Conservation (phyloP, 2,797 vertebrate species). For the Trematomus bernacchii region DNA sequence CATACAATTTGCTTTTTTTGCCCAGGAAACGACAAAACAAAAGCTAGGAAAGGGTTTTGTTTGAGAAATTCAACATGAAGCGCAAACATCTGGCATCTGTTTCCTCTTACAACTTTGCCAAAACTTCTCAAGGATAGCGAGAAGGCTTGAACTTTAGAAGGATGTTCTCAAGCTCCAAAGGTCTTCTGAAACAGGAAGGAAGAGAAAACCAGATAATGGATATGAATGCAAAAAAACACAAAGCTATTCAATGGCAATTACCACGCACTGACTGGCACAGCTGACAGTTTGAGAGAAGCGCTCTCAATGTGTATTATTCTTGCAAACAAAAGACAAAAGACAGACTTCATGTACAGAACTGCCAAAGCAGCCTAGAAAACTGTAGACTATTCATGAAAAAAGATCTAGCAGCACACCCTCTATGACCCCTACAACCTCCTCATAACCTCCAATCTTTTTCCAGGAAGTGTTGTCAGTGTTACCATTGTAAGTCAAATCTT, state of each 20-base stretch:
- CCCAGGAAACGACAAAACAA: conserved; percentile 43
- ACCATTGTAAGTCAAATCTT: conserved; percentile 3
- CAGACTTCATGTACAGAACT: conserved; percentile 48
- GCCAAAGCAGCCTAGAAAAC: conserved; percentile 29
- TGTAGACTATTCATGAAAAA: conserved; percentile 28
- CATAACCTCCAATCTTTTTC: conserved; percentile 3
- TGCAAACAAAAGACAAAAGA: conserved; percentile 68
- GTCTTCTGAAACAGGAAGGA: conserved; percentile 67
- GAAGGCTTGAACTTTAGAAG: conserved; percentile 44
- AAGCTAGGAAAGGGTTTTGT: conserved; percentile 39
- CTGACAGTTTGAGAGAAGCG: conserved; percentile 70
- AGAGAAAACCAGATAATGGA: conserved; percentile 67
- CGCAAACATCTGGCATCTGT: conserved; percentile 63
- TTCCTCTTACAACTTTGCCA: conserved; percentile 57
- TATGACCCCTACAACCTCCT: conserved; percentile 17
- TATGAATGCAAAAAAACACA: conserved; percentile 71
- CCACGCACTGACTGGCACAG: conserved; percentile 74
- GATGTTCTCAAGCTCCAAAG: conserved; percentile 51
- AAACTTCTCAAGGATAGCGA: conserved; percentile 57
- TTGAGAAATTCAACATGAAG: conserved; percentile 32
- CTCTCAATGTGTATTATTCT: conserved; percentile 64
- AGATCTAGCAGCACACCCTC: conserved; percentile 5
- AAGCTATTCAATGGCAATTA: conserved; percentile 76
- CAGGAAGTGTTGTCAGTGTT: background rate
- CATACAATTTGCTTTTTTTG: conserved; percentile 5